Base-by-base conservation (phyloP, 2,888 invertebrate genomes). In the Phyto melanocephala region DNA sequence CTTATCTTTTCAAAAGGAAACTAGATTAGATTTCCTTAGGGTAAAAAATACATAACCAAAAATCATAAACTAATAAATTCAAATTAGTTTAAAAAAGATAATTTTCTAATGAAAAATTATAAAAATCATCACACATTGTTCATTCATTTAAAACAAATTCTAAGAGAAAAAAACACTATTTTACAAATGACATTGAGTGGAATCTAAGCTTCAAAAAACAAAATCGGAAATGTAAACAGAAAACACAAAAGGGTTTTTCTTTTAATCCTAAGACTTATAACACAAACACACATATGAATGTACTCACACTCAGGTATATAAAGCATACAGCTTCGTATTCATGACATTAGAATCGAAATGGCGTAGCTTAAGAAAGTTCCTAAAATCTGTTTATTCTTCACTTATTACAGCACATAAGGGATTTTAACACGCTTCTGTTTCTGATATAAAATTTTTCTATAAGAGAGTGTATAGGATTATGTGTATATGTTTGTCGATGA, bases 111-210 rank as follows among this genome's bases (percentile, higher is more conserved):
- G n/a, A n/a, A n/a, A n/a, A n/a, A n/a, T n/a, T n/a, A n/a, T n/a
- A n/a, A n/a, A n/a, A n/a, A n/a, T n/a, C n/a, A n/a, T n/a, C n/a
- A n/a, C n/a, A n/a, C n/a, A n/a, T n/a, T n/a, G n/a, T 8, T 8
- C 58, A 58, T 47, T 2, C 17, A 37, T 24, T 35, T 33, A 11
- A 15, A 20, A 7, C 7, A 33, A 40, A 11, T 45, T 22, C 58
- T 10, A 10, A 6, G 6, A 65, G 37, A 40, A 37, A 20, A 17
- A 35, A 58, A 22, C 35, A 47, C 22, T 20, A 42, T 58, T 50
- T 67, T 60, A 17, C n/a, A 40, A 76, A 67, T 76, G 76, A 47
- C 68, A 60, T 50, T 67, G 40, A 76, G 67, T 42, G 52, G 42
- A 54, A 8, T 24, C 47, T 68, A 76, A 68, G 40, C 60, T 42